A percentile compares a stretch with the other conserved stretches of the same genome.
Conservation (phyloP, 1,140 invertebrate species). For the Magallana ariakensis region DNA sequence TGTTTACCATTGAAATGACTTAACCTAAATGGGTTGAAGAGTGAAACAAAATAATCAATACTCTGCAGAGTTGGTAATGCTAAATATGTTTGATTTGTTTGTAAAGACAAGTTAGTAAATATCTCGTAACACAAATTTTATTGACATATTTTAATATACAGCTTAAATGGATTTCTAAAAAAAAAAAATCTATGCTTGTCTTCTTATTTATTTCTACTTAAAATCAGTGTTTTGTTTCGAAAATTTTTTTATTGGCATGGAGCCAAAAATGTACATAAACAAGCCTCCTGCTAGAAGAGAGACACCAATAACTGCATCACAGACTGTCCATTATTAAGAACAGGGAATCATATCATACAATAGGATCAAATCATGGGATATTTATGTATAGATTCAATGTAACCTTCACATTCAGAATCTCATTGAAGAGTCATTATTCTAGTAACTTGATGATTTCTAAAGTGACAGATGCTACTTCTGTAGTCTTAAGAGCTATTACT, state of each 20-base stretch:
- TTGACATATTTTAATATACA: no score
- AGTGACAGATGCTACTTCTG: no score
- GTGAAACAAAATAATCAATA: not conserved
- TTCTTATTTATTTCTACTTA: not conserved
- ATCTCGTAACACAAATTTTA: no score
- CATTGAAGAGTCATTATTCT: not conserved
- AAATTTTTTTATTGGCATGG: not conserved
- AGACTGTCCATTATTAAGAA: no score
- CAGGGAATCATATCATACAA: not conserved
- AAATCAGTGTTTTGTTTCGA: not conserved
- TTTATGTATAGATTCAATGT: no score
- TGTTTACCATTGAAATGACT: not conserved
- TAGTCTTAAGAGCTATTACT: no score
- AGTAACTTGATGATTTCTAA: no score
- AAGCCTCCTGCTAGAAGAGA: not conserved
- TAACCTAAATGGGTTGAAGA: not conserved
- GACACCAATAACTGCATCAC: not conserved
- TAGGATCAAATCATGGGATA: not conserved
- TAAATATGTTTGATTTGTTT: conserved; percentile 5
- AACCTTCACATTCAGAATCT: no score
- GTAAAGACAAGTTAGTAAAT: not conserved
- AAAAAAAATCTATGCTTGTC: not conserved
- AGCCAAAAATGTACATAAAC: not conserved
- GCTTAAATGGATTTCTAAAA: no score
- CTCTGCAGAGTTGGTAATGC: not conserved